A percentile compares a stretch with the other conserved stretches of the same genome.
Evolutionary conservation across 2,113 vertebrate genomes (phyloP).

Genomic region (Pongo pygmaeus): DNA sequence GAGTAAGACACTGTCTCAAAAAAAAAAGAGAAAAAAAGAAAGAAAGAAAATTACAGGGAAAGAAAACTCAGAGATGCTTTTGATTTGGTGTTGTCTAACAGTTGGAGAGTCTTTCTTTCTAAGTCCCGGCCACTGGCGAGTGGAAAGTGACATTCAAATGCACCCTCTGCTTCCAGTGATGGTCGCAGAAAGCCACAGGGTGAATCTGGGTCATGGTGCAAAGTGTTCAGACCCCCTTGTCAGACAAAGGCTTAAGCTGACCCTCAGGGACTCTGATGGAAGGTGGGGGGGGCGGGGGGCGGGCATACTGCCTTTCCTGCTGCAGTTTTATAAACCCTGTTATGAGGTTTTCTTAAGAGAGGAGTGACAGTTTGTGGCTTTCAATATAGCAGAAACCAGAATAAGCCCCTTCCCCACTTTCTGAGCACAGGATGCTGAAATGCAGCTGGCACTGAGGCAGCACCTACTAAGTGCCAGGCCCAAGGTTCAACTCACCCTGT

Average conservation of each 20-base stretch:
- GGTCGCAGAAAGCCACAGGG: neutral
- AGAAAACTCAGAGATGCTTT: neutral
- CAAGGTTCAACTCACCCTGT: too few relatives aligned
- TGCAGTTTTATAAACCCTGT: too few relatives aligned
- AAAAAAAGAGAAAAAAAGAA: too few relatives aligned
- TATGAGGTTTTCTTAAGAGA: neutral
- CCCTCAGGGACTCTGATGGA: accelerated
- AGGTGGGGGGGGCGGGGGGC: neutral
- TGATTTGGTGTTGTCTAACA: neutral
- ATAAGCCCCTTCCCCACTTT: neutral
- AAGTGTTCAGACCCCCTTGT: accelerated
- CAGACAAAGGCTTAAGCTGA: accelerated
- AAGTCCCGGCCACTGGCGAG: neutral
- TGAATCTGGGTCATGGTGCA: accelerated
- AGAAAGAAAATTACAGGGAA: too few relatives aligned
- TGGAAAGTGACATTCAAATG: neutral
- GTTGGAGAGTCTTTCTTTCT: neutral
- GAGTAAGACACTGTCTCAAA: too few relatives aligned
- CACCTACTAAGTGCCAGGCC: neutral
- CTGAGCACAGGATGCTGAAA: neutral
- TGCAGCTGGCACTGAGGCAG: accelerated
- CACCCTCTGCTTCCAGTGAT: neutral
- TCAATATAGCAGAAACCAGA: accelerated
- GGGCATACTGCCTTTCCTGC: too few relatives aligned
- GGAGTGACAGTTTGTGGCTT: conserved; percentile 61